These are phyloP conservation scores for Gari tellinella DNA, from an alignment of 2,888 invertebrate species.

Conservation along the genomic window DNA sequence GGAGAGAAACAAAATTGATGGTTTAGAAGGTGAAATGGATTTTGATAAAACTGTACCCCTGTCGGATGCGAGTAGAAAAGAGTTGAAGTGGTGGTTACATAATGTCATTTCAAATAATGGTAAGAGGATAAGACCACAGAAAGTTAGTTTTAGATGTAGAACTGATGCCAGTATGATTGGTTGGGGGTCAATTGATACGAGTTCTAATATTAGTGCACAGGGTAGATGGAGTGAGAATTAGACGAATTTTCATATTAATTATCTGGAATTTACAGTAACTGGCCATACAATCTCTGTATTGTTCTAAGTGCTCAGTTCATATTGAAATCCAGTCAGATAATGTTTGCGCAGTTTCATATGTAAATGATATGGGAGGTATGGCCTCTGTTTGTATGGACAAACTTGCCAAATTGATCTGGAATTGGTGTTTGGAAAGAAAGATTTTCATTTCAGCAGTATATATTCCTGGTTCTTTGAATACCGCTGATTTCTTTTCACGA, in stretches of 20 bases:
- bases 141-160: constrained; percentile 6
- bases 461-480: constrained; percentile 30
- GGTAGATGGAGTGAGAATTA: constrained; percentile 36
- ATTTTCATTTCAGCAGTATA: no score
- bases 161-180: constrained; percentile 37
- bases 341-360: constrained; percentile 20
- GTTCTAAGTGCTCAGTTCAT: constrained; percentile 3
- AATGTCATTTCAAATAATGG: constrained; percentile 39
- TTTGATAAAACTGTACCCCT: constrained; percentile 31
- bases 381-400: constrained; percentile 10
- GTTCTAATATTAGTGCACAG: not conserved
- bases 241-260: constrained; percentile 23
- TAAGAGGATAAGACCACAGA: constrained; percentile 16
- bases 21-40: constrained; percentile 11
- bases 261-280: constrained; percentile 27
- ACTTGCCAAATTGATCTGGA: constrained; percentile 31
- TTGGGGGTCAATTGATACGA: constrained; percentile 14
- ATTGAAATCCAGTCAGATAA: constrained; percentile 29
- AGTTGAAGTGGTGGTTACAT: constrained; percentile 25
- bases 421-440: constrained; percentile 34
- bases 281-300: constrained; percentile 17
- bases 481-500: constrained; percentile 40
- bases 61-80: no score
- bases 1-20: constrained; percentile 36
- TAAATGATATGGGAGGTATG: constrained; percentile 39